Conservation (phyloP, 2,888 invertebrate genomes). For the Teleiodes luculella region DNA sequence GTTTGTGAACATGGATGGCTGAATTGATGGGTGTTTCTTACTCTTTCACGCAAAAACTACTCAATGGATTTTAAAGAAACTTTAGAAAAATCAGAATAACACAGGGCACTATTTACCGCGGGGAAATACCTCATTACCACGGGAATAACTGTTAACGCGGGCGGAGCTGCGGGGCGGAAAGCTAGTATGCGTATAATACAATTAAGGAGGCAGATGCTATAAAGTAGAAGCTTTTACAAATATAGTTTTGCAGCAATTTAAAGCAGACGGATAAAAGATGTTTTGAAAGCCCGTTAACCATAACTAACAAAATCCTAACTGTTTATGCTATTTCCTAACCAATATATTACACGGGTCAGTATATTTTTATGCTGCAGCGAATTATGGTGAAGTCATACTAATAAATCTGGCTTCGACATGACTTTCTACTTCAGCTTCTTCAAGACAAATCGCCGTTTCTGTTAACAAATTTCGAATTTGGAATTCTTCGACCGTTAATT, state of each 20-base stretch:
- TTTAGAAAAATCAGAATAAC: no score
- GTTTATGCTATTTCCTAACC: slow-evolving; percentile 19
- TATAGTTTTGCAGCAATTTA: not conserved
- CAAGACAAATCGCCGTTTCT: slow-evolving; percentile 13
- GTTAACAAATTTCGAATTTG: slow-evolving; percentile 13
- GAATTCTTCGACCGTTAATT: slow-evolving; percentile 20
- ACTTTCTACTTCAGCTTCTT: slow-evolving; percentile 11
- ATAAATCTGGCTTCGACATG: slow-evolving; percentile 16
- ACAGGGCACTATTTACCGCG: no score
- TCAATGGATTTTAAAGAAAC: no score
- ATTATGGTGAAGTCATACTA: slow-evolving; percentile 9
- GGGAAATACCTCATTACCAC: no score
- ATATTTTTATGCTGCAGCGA: slow-evolving; percentile 19
- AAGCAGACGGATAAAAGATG: not conserved
- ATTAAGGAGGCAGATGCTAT: no score
- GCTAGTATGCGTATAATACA: no score
- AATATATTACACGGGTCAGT: slow-evolving; percentile 16
- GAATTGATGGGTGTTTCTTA: no score
- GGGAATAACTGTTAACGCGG: no score
- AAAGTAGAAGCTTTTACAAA: not conserved
- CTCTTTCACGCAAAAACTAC: no score
- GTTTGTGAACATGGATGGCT: no score
- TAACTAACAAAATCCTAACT: slow-evolving; percentile 9
- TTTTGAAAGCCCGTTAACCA: slow-evolving; percentile 4
- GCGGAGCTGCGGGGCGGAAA: no score